Evolutionary conservation across 2,113 vertebrate species (phyloP).

Genomic region (Eublepharis macularius): DNA sequence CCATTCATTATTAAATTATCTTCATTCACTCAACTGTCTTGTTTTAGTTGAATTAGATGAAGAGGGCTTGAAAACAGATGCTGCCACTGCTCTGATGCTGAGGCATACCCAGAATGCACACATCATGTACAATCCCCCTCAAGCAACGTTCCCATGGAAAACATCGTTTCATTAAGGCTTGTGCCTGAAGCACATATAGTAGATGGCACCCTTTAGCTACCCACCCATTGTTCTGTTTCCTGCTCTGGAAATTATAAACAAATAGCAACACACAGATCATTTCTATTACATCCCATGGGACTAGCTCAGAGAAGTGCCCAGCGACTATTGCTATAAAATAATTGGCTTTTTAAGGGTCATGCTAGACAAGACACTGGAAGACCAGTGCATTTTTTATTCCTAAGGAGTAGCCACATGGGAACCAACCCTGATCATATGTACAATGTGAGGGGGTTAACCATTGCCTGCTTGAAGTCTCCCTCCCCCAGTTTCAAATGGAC

Average conservation of each 20-base stretch:
- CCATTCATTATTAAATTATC: conserved; percentile 73
- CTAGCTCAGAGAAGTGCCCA: too few species aligned
- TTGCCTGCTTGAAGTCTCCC: too few species aligned
- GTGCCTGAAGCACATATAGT: neutral
- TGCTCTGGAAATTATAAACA: neutral
- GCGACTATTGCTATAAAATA: neutral
- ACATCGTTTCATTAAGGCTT: neutral
- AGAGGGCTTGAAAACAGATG: conserved; percentile 54
- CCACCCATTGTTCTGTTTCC: neutral
- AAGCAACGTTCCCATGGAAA: neutral
- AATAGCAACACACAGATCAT: neutral
- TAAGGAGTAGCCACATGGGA: too few species aligned
- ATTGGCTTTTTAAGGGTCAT: neutral
- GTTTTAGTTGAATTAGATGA: conserved; percentile 62
- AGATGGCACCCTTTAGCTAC: neutral
- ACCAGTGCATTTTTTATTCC: too few species aligned
- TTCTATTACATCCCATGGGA: neutral
- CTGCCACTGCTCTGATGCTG: conserved; percentile 32
- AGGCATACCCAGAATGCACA: conserved; percentile 24
- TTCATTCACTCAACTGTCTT: conserved; percentile 65
- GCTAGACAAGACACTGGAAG: too few species aligned
- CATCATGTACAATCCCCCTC: neutral
- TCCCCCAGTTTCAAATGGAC: too few species aligned
- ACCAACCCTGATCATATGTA: too few species aligned
- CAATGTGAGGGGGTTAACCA: too few species aligned